phyloP scores from a whole-genome alignment of 2,113 vertebrate genomes.

The Phasianus colchicus region DNA sequence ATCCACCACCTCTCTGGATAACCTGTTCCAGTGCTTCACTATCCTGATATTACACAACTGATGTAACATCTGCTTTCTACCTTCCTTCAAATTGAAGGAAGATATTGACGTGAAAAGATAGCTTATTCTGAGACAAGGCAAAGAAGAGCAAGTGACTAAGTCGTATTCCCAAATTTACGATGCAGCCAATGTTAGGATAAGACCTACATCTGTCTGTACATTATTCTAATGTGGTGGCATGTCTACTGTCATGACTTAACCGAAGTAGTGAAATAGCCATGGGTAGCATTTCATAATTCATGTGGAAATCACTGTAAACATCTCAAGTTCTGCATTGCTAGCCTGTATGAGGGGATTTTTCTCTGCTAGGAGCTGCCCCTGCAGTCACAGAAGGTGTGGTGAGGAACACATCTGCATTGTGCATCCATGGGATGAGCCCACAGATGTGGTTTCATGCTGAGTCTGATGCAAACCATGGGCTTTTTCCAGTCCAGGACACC shows the following conservation, averaged over 20 bases:
- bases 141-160: fast-evolving
- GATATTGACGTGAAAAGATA: neutral
- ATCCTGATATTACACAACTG: neutral
- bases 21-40: no score
- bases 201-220: neutral
- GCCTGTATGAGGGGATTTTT: neutral
- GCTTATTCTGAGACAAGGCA: neutral
- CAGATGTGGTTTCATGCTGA: neutral
- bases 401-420: neutral
- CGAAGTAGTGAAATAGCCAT: neutral
- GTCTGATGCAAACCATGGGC: neutral
- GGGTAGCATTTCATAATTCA: neutral
- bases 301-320: neutral
- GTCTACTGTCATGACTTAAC: neutral
- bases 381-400: neutral
- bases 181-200: neutral
- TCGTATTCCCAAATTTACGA: neutral
- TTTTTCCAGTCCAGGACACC: neutral
- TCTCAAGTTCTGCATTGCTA: neutral
- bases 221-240: neutral
- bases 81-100: neutral
- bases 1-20: no score
- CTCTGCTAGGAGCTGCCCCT: neutral
- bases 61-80: neutral
- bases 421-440: neutral